phyloP scores from a whole-genome alignment of 2,888 invertebrate species.

The Drosophila recens region DNA sequence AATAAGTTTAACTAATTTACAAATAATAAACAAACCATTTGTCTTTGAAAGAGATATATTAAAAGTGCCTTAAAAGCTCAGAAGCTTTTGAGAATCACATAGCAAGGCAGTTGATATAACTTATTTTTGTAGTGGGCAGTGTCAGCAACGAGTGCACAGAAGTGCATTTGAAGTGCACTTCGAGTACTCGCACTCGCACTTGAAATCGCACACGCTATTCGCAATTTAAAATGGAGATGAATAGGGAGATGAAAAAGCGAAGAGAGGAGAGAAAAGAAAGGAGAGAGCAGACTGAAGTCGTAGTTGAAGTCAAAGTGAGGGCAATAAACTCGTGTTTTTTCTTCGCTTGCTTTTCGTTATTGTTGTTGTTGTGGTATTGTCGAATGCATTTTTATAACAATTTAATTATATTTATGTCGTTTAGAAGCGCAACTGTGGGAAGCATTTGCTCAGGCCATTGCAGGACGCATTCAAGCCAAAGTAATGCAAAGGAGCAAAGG shows the following conservation, averaged over 20 bases:
- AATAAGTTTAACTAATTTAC: not conserved
- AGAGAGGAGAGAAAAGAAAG: not conserved
- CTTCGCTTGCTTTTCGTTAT: slow-evolving; percentile 3
- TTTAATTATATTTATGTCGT: slow-evolving; percentile 77
- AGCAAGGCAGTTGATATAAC: slow-evolving; percentile 39
- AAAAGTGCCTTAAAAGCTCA: slow-evolving; percentile 1
- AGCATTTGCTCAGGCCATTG: slow-evolving; percentile 37
- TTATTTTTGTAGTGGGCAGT: slow-evolving; percentile 45
- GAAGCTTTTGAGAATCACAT: slow-evolving; percentile 19
- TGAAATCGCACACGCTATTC: slow-evolving; percentile 16
- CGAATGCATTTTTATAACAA: slow-evolving; percentile 76
- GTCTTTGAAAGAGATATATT: not conserved
- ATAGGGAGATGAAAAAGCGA: not conserved
- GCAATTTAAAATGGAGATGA: not conserved
- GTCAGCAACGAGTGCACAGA: slow-evolving; percentile 40
- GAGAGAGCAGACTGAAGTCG: slow-evolving; percentile 1
- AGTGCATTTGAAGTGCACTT: slow-evolving; percentile 50
- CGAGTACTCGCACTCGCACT: slow-evolving; percentile 21
- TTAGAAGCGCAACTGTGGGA: slow-evolving; percentile 31
- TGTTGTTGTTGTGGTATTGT: slow-evolving; percentile 38
- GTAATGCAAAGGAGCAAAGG: slow-evolving; percentile 60
- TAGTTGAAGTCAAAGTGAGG: slow-evolving; percentile 16
- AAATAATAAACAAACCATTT: no score
- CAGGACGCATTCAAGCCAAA: slow-evolving; percentile 62
- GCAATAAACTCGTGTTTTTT: slow-evolving; percentile 42